A percentile compares a stretch with the other conserved stretches of the same genome.
Evolutionary conservation across 2,113 vertebrate genomes (phyloP).

Genomic region (Vulpes vulpes): DNA sequence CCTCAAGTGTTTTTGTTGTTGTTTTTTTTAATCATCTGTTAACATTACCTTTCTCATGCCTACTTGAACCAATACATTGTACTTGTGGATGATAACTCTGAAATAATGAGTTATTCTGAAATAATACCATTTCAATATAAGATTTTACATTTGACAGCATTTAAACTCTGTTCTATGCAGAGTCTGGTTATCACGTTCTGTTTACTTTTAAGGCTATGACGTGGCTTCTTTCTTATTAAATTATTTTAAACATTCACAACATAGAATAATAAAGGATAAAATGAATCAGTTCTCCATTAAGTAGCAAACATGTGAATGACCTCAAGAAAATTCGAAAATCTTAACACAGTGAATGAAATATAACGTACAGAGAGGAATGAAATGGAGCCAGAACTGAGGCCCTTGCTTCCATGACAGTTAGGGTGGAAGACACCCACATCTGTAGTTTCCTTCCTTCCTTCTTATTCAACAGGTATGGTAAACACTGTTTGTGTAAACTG

Average conservation of each 20-base stretch:
- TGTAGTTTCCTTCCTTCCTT: neutral
- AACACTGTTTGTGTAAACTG: neutral
- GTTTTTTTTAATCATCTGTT: neutral
- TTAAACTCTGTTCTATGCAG: neutral
- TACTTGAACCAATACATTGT: neutral
- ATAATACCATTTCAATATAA: neutral
- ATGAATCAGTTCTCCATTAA: neutral
- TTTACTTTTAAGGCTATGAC: neutral
- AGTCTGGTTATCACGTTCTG: neutral
- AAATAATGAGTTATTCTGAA: neutral
- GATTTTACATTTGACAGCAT: neutral
- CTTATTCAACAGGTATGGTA: neutral
- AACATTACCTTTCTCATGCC: neutral
- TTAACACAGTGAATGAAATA: neutral
- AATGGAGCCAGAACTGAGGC: neutral
- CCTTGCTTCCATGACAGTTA: neutral
- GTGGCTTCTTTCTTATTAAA: neutral
- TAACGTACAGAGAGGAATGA: neutral
- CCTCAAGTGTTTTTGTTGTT: neutral
- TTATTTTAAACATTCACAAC: neutral
- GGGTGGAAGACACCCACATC: neutral
- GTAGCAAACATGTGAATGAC: neutral
- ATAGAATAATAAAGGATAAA: slow-evolving; percentile 6
- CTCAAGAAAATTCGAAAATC: neutral
- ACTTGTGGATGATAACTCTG: neutral